These are phyloP conservation scores for Lasiommata megera DNA, from an alignment of 2,888 invertebrate genomes.

Conservation along the genomic window DNA sequence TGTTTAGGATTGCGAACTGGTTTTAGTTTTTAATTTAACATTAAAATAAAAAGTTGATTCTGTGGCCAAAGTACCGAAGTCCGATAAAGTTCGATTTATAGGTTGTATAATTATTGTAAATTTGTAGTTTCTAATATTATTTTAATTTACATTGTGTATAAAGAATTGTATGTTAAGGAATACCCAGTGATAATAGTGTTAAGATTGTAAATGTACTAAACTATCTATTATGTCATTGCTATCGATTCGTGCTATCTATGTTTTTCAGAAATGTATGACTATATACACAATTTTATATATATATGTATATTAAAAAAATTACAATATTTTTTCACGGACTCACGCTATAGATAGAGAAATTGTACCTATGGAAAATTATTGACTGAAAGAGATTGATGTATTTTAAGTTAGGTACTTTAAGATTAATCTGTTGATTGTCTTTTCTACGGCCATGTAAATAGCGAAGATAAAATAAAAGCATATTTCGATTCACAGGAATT, in stretches of 20 bases:
- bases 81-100: constrained; percentile 64
- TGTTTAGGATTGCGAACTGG: constrained; percentile 5
- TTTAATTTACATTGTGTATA: constrained; percentile 47
- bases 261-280: constrained; percentile 54
- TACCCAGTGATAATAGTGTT: constrained; percentile 78
- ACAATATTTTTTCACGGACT: constrained; percentile 70
- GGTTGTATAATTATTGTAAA: constrained; percentile 71
- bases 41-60: constrained; percentile 36
- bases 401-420: constrained; percentile 74
- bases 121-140: constrained; percentile 42
- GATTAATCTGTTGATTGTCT: constrained; percentile 64
- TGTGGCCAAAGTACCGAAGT: constrained; percentile 76
- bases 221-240: constrained; percentile 51
- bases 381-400: constrained; percentile 72
- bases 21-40: constrained; percentile 10
- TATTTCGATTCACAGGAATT: constrained; percentile 48
- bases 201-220: constrained; percentile 53
- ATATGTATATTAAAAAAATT: constrained; percentile 35
- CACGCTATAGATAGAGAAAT: constrained; percentile 51
- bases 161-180: constrained; percentile 54
- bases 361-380: constrained; percentile 52
- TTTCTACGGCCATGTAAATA: constrained; percentile 79
- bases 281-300: constrained; percentile 35
- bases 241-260: constrained; percentile 62
- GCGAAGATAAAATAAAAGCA: constrained; percentile 55